Conservation (phyloP, 1,140 invertebrate species). For the Drosophila insularis region DNA sequence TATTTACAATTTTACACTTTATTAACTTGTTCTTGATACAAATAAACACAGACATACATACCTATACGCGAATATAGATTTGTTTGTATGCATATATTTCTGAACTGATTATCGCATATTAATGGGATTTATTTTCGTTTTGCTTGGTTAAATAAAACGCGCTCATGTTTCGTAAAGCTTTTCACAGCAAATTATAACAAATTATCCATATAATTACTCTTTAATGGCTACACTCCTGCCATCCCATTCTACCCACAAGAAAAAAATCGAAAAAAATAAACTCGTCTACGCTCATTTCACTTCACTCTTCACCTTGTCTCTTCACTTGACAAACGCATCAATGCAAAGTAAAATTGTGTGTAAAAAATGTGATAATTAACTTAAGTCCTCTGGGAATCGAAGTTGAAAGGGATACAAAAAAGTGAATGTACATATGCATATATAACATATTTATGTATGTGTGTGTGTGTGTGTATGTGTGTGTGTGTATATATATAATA, state of each 20-base stretch:
- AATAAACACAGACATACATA: too few relatives aligned
- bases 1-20: too few relatives aligned
- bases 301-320: conserved; percentile 1
- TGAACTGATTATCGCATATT: conserved; percentile 55
- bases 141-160: conserved; percentile 48
- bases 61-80: too few relatives aligned
- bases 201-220: conserved; percentile 78
- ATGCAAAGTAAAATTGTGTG: conserved; percentile 80
- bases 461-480: conserved; percentile 19
- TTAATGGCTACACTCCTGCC: conserved; percentile 52
- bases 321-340: conserved; percentile 54
- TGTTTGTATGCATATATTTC: conserved; percentile 3
- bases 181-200: conserved; percentile 74
- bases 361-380: conserved; percentile 80
- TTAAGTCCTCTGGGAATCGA: conserved; percentile 71
- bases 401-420: conserved; percentile 12
- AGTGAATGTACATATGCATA: too few relatives aligned
- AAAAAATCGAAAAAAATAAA: neutral
- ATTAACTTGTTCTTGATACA: too few relatives aligned
- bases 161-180: conserved; percentile 52
- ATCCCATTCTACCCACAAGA: neutral
- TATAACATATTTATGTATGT: too few relatives aligned
- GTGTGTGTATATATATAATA: neutral
- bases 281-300: conserved; percentile 1
- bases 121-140: conserved; percentile 69